Evolutionary conservation across 1,140 invertebrate species (phyloP).

Genomic region (Antheraea pernyi): DNA sequence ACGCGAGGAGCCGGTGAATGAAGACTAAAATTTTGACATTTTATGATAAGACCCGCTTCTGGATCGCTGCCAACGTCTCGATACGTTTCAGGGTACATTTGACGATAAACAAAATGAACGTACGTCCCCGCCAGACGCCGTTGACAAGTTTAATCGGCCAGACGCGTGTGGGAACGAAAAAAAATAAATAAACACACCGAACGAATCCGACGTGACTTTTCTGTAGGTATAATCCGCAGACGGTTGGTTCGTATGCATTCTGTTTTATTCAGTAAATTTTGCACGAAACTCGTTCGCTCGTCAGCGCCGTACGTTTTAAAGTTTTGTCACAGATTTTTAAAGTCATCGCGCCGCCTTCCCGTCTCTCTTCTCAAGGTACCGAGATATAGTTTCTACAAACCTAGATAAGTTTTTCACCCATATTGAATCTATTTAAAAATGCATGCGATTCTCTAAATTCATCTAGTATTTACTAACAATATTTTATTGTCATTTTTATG

Average conservation of each 20-base stretch:
- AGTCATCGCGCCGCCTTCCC: no score
- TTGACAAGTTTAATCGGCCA: conserved; percentile 54
- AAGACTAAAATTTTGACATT: conserved; percentile 28
- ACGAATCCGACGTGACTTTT: neutral
- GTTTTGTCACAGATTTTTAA: no score
- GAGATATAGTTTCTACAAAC: no score
- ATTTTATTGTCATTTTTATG: no score
- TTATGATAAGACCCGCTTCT: conserved; percentile 26
- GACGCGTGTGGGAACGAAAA: conserved; percentile 2
- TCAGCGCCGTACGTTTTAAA: neutral
- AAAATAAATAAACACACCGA: neutral
- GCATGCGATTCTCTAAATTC: neutral
- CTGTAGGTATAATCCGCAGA: neutral
- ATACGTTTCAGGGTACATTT: conserved; percentile 18
- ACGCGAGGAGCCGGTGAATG: conserved; percentile 22
- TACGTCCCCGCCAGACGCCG: conserved; percentile 48
- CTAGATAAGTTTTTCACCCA: no score
- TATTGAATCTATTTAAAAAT: neutral
- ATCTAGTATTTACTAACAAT: neutral
- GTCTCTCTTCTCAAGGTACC: no score
- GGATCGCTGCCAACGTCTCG: conserved; percentile 42
- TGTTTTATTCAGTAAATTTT: neutral
- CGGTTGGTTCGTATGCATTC: neutral
- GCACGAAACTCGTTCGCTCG: neutral
- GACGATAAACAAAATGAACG: conserved; percentile 63